Evolutionary conservation across 2,797 vertebrate species (phyloP).

Genomic region (Crenichthys baileyi): DNA sequence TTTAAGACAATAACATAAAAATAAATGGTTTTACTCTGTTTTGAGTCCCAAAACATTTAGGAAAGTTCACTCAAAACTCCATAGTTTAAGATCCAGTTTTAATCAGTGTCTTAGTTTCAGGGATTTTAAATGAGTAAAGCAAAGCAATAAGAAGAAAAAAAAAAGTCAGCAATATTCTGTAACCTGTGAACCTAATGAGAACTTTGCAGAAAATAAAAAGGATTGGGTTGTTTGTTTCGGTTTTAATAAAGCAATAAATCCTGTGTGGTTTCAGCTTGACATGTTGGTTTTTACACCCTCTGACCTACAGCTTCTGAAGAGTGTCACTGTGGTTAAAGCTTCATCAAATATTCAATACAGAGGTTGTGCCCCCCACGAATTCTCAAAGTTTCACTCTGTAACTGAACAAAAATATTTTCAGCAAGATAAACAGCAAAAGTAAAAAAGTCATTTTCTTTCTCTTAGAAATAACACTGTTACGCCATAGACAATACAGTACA

Average conservation of each 20-base stretch:
- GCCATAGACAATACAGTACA: neutral
- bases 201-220: neutral
- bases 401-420: neutral
- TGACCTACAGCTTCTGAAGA: constrained; percentile 11
- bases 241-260: neutral
- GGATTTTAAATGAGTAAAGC: neutral
- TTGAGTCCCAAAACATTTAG: neutral
- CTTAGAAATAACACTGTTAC: neutral
- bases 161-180: neutral
- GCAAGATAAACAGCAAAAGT: neutral
- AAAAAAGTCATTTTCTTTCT: neutral
- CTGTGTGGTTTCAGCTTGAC: constrained; percentile 2
- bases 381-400: constrained; percentile 3
- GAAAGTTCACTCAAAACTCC: too few relatives aligned
- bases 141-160: neutral
- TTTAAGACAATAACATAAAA: neutral
- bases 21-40: neutral
- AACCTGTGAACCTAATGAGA: neutral
- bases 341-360: constrained; percentile 48
- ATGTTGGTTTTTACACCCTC: constrained; percentile 20
- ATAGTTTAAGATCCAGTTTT: neutral
- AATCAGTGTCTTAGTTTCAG: neutral
- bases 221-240: neutral
- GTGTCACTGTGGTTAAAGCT: constrained; percentile 22
- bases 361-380: constrained; percentile 15